phyloP scores from a whole-genome alignment of 2,888 invertebrate genomes.

The Ypsolopha scabrella region DNA sequence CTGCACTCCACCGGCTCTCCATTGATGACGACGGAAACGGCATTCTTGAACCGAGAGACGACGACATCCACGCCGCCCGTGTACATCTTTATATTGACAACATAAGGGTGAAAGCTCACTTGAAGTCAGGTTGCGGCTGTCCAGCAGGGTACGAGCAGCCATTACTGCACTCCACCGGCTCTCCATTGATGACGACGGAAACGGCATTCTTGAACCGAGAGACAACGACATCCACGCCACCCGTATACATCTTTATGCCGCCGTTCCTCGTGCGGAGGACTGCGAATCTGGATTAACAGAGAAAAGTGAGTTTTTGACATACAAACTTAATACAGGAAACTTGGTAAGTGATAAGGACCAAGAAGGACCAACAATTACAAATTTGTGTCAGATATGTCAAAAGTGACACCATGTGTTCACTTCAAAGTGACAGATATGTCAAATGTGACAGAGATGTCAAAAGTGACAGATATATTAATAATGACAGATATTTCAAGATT shows the following conservation, averaged over 20 bases:
- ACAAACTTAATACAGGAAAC: background rate
- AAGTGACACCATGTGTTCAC: no score
- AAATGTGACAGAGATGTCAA: no score
- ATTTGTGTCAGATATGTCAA: no score
- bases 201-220: background rate
- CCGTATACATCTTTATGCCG: slow-evolving; percentile 9
- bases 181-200: slow-evolving; percentile 12
- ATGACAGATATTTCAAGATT: no score
- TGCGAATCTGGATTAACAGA: slow-evolving; percentile 10
- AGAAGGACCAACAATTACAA: background rate
- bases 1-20: no score
- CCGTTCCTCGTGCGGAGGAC: slow-evolving; percentile 5
- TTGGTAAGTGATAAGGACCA: background rate
- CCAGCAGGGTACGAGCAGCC: slow-evolving; percentile 28
- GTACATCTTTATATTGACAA: background rate
- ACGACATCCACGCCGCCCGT: no score
- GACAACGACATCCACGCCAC: slow-evolving; percentile 13
- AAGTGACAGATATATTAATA: no score
- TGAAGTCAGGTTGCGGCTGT: background rate
- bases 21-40: no score
- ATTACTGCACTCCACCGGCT: slow-evolving; percentile 12
- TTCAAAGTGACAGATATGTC: no score
- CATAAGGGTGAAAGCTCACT: background rate
- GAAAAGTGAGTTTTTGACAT: background rate
- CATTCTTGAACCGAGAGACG: no score